Evolutionary conservation across 2,113 vertebrate genomes (phyloP).

Genomic region (Parotia lawesii): DNA sequence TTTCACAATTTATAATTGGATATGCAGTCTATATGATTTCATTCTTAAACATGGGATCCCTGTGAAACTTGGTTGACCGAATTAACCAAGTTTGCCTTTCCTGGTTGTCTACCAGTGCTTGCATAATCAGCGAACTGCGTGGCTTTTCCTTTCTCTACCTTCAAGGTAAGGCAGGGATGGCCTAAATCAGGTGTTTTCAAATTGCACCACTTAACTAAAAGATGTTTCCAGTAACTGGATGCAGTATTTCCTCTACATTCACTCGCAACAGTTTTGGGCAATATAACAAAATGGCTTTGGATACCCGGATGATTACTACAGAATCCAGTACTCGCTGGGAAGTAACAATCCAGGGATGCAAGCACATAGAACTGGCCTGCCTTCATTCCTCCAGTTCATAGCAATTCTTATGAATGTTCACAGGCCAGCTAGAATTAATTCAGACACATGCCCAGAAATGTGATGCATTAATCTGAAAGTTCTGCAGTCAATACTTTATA

Average conservation of each 20-base stretch:
- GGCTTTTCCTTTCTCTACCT: neutral
- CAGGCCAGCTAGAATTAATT: neutral
- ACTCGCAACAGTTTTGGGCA: neutral
- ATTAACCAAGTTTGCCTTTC: neutral
- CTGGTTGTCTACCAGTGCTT: neutral
- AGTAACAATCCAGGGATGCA: neutral
- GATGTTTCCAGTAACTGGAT: neutral
- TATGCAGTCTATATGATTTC: neutral
- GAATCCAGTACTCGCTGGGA: rapidly evolving
- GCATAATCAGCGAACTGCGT: neutral
- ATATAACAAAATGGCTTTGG: neutral
- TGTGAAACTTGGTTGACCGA: neutral
- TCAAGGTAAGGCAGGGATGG: neutral
- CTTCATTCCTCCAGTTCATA: neutral
- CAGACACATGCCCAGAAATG: neutral
- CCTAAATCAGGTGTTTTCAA: neutral
- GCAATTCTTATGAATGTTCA: neutral
- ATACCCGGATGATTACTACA: neutral
- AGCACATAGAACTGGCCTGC: neutral
- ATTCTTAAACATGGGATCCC: neutral
- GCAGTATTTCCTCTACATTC: neutral
- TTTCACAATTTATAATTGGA: neutral
- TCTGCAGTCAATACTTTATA: neutral
- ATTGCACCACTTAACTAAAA: neutral
- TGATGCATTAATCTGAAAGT: neutral